These are phyloP conservation scores for Octopus bimaculoides DNA, from an alignment of 1,140 invertebrate genomes.

Conservation along the genomic window DNA sequence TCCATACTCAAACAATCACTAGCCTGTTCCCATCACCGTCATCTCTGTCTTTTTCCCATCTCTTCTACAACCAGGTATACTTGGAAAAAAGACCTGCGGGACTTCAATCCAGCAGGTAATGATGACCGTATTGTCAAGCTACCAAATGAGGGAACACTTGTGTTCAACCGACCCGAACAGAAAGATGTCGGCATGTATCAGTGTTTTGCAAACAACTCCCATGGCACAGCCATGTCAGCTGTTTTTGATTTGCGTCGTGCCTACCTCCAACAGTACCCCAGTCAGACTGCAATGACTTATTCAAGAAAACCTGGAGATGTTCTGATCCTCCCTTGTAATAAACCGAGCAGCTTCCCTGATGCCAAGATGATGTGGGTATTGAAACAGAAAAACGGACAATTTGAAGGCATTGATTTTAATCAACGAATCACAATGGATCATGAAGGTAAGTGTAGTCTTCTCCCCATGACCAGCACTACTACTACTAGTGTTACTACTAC, in stretches of 20 bases:
- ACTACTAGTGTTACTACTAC: too few species aligned
- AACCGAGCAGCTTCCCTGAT: conserved; percentile 48
- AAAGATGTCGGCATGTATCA: conserved; percentile 94
- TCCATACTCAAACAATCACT: conserved; percentile 9
- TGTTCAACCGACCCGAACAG: conserved; percentile 81
- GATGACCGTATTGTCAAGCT: conserved; percentile 91
- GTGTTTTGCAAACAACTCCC: conserved; percentile 93
- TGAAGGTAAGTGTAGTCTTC: conserved; percentile 38
- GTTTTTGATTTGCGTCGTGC: conserved; percentile 39
- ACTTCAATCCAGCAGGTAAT: conserved; percentile 64
- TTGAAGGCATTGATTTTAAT: conserved; percentile 39
- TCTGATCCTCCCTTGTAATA: conserved; percentile 39
- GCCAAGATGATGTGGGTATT: conserved; percentile 45
- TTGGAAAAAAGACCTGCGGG: conserved; percentile 95
- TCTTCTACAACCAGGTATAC: conserved; percentile 70
- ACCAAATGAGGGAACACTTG: conserved; percentile 84
- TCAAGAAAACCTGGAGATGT: conserved; percentile 26
- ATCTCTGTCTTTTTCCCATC: background rate
- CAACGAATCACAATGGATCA: conserved; percentile 48
- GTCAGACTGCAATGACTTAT: background rate
- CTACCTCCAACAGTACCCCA: conserved; percentile 34
- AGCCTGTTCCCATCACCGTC: conserved; percentile 5
- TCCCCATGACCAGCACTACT: too few species aligned
- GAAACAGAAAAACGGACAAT: conserved; percentile 27
- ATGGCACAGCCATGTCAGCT: conserved; percentile 68